Conservation (phyloP, 2,888 invertebrate genomes). For the Metopia argyrocephala region DNA sequence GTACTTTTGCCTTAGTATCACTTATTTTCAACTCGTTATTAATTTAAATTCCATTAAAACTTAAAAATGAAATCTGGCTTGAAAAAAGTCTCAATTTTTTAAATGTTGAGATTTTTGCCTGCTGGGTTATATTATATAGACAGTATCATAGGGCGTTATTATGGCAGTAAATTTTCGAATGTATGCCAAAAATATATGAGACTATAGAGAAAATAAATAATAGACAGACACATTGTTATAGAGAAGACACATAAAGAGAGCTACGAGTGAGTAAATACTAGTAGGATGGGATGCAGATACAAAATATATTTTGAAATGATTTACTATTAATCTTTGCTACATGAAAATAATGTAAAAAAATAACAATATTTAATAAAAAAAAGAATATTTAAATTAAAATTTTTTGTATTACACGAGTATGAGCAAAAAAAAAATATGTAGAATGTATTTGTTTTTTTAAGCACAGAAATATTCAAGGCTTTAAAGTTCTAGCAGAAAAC, state of each 20-base stretch:
- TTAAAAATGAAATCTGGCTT: too few species aligned
- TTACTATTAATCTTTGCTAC: neutral
- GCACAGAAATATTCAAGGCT: too few species aligned
- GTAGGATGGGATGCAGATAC: neutral
- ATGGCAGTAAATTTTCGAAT: constrained; percentile 10
- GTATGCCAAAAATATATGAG: neutral
- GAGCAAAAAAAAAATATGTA: too few species aligned
- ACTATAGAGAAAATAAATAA: neutral
- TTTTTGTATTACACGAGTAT: too few species aligned
- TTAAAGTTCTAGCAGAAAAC: too few species aligned
- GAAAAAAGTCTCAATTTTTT: too few species aligned
- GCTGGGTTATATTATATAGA: constrained; percentile 7
- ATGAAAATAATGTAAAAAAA: neutral
- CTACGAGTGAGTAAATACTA: neutral
- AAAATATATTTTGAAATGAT: neutral
- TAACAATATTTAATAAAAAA: neutral
- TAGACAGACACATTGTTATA: neutral
- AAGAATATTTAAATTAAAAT: neutral
- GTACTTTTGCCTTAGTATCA: too few species aligned
- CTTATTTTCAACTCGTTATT: too few species aligned
- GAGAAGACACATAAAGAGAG: neutral
- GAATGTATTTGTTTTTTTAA: too few species aligned
- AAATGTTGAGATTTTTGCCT: too few species aligned
- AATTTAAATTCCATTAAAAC: too few species aligned
- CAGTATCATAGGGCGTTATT: constrained; percentile 7